Evolutionary conservation across 2,888 invertebrate genomes (phyloP).

Genomic region (Diarsia brunnea): DNA sequence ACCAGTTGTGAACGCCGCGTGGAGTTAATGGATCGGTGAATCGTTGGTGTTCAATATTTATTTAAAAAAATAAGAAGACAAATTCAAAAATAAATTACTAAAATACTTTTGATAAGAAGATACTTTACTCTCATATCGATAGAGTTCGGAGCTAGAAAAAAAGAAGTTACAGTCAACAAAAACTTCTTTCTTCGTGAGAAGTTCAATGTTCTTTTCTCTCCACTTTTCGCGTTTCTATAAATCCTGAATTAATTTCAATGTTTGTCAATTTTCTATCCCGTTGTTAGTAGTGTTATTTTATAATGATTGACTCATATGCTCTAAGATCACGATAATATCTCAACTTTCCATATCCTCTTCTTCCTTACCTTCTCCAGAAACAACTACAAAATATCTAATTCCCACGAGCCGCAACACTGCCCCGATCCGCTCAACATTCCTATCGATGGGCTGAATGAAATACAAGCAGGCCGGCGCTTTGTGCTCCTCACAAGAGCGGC

Average conservation of each 20-base stretch:
- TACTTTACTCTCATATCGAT: not conserved
- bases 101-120: too few relatives aligned
- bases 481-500: constrained; percentile 69
- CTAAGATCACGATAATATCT: not conserved
- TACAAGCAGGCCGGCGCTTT: constrained; percentile 76
- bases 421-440: constrained; percentile 66
- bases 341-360: not conserved
- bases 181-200: not conserved
- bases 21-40: constrained; percentile 70
- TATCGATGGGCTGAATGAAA: constrained; percentile 80
- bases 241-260: not conserved
- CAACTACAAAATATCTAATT: not conserved
- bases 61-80: not conserved
- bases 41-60: constrained; percentile 54
- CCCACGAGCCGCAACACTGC: constrained; percentile 40
- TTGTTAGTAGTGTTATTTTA: not conserved
- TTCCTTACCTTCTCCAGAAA: not conserved
- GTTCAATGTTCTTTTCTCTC: not conserved
- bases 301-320: not conserved
- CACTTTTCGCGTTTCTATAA: not conserved
- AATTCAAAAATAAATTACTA: not conserved
- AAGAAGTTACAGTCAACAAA: not conserved
- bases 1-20: constrained; percentile 77
- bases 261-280: not conserved
- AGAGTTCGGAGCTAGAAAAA: not conserved